Evolutionary conservation across 2,888 invertebrate species (phyloP), one percentile per base, ranked within the genome.

Genomic region (Scaptomyza parva): DNA sequence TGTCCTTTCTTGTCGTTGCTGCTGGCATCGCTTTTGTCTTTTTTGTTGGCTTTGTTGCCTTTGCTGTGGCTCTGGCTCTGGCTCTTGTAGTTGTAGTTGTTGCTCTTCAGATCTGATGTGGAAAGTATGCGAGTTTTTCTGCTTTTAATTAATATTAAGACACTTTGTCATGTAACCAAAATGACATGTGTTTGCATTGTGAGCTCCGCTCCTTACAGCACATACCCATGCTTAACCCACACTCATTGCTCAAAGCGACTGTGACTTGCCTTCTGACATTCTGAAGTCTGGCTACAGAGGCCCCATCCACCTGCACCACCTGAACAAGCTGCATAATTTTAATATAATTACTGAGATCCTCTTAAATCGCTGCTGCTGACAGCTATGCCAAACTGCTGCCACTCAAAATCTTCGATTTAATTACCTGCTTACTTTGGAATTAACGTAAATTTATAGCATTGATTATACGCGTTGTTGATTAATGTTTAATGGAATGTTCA

Each of bases 131-230:
- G 52, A 66, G 65, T 54, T 67, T 67, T 78, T 75, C 68, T 76
- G 73, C 66, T 79, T 86, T 79, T 84, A 85, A 84, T 84, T 84
- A 87, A 87, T 83, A 85, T 85, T 73, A 78, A 82, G 70, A 81
- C 66, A 73, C 75, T 70, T 78, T 62, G 73, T 69, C 71, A 65
- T 76, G 72, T 69, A 54, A 53, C 77, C 70, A 64, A 62, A 86
- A 76, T 72, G 80, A 80, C 86, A 86, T 85, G 79, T 85, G 72
- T 74, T 73, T 63, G 62, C 82, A 54, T 70, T 63, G 58, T 73
- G 52, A 53, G 52, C 39, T 37, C 40, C 51, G 53, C 41, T 51
- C 60, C 67, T 71, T 68, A 72, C 50, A 67, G 47, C 24, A 48
- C 28, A 8, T 43, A 22, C 28, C 11, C 22, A 24, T 17, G n/a